phyloP scores from a whole-genome alignment of 2,113 vertebrate species.

The Aspiorhynchus laticeps region DNA sequence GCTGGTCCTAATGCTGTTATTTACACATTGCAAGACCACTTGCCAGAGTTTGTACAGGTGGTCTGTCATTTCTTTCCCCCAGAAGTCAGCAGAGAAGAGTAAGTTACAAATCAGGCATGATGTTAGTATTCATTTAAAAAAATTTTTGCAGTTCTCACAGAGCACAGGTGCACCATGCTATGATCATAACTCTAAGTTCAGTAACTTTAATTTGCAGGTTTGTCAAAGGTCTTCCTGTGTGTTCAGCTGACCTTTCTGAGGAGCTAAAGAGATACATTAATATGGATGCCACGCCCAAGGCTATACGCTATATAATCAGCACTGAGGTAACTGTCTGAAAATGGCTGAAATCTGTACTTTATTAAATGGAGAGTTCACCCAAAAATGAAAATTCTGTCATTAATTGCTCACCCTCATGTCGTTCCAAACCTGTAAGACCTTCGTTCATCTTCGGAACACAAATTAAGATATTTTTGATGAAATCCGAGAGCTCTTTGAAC shows the following conservation, averaged over 20 bases:
- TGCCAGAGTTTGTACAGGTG: conserved; percentile 84
- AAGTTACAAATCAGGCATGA: conserved; percentile 62
- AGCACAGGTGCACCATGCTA: background rate
- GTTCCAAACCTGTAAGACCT: no score
- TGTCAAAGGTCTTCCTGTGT: conserved; percentile 80
- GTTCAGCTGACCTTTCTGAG: conserved; percentile 61
- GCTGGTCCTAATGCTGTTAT: conserved; percentile 93
- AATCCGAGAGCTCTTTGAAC: no score
- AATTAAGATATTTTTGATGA: no score
- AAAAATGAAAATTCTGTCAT: no score
- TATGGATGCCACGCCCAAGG: conserved; percentile 73
- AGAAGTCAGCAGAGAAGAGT: conserved; percentile 80
- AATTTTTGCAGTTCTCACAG: background rate
- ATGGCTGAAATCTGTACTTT: no score
- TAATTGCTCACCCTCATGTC: no score
- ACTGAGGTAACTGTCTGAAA: conserved; percentile 77
- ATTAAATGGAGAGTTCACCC: no score
- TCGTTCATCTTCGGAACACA: no score
- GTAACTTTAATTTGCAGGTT: conserved; percentile 75
- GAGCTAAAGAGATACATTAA: conserved; percentile 74
- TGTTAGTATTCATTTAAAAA: background rate
- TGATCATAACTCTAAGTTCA: background rate
- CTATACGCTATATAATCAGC: conserved; percentile 84
- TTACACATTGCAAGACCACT: conserved; percentile 80
- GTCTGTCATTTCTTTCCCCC: conserved; percentile 86